phyloP scores from a whole-genome alignment of 2,797 vertebrate genomes.

The Pangasius mekongensis region DNA sequence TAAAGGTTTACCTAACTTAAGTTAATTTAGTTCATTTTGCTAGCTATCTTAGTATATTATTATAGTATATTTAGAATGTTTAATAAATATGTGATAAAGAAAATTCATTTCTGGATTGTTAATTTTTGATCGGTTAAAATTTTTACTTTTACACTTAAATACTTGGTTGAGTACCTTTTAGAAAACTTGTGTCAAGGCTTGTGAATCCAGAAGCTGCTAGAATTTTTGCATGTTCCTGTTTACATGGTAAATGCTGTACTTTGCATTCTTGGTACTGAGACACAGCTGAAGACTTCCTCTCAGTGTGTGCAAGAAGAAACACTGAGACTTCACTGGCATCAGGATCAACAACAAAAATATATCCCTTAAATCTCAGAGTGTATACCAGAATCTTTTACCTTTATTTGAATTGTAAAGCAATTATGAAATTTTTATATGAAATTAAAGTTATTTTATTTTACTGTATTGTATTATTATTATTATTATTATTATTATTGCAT shows the following conservation, averaged over 20 bases:
- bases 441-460: too few species aligned
- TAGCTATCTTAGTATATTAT: neutral
- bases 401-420: neutral
- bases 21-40: neutral
- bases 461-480: too few species aligned
- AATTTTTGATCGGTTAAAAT: neutral
- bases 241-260: neutral
- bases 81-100: neutral
- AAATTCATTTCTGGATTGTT: neutral
- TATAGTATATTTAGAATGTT: neutral
- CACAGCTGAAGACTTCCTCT: neutral
- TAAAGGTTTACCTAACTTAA: neutral
- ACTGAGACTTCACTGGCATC: neutral
- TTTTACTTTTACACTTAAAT: too few species aligned
- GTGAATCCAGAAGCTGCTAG: neutral
- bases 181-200: neutral
- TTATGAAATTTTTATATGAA: too few species aligned
- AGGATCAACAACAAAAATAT: neutral
- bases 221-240: neutral
- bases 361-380: neutral
- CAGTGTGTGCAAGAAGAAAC: neutral
- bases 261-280: neutral
- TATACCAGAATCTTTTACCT: neutral
- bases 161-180: too few species aligned
- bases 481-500: neutral